These are phyloP conservation scores for Thecophora atra DNA, from an alignment of 2,888 invertebrate species.

Conservation along the genomic window DNA sequence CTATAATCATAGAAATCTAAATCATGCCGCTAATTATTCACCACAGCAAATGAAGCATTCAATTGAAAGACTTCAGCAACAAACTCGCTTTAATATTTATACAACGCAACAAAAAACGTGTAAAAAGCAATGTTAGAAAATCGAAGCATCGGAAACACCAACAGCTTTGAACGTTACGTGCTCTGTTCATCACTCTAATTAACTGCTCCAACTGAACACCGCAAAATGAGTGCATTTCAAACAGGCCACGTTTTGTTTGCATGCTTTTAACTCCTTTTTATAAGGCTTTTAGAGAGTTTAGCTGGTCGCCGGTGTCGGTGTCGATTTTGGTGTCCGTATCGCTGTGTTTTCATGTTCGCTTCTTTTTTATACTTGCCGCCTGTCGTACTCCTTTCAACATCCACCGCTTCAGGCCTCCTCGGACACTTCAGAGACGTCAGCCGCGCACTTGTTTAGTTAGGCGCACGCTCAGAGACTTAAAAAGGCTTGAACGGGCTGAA, in stretches of 20 bases:
- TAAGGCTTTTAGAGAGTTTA: constrained; percentile 14
- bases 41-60: not conserved
- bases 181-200: constrained; percentile 35
- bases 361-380: constrained; percentile 2
- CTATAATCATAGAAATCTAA: not conserved
- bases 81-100: not conserved
- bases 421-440: constrained; percentile 26
- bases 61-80: constrained; percentile 12
- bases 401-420: not conserved
- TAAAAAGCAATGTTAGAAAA: not conserved
- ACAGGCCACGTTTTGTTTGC: constrained; percentile 34
- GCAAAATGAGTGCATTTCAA: constrained; percentile 36
- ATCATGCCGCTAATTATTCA: not conserved
- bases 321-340: not conserved
- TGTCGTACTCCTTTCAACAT: constrained; percentile 1
- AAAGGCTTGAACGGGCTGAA: not conserved
- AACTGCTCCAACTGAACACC: constrained; percentile 35
- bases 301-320: not conserved
- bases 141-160: not conserved
- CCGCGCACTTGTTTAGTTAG: constrained; percentile 22
- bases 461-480: not conserved
- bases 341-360: not conserved
- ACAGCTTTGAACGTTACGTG: not conserved
- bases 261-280: constrained; percentile 34
- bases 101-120: not conserved